phyloP scores from a whole-genome alignment of 2,888 invertebrate species.

The Hymenopus coronatus region DNA sequence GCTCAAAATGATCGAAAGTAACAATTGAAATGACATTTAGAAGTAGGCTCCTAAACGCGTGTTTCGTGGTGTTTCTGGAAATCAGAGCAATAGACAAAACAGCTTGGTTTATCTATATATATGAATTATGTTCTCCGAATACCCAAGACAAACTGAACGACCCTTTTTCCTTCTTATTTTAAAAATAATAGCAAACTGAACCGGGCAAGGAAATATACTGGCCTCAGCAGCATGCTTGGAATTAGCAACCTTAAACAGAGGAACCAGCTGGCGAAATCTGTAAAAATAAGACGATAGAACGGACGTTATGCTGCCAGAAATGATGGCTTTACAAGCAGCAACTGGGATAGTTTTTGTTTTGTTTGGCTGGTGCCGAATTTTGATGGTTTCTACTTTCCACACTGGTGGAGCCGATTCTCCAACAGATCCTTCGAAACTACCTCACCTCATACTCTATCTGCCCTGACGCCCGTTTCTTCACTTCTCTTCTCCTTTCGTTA shows the following conservation, averaged over 20 bases:
- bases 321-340: background rate
- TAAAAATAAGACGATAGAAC: background rate
- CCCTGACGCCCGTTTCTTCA: background rate
- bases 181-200: background rate
- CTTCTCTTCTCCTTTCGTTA: background rate
- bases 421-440: background rate
- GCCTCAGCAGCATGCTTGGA: background rate
- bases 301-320: background rate
- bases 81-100: too few relatives aligned
- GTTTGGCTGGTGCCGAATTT: slow-evolving; percentile 9
- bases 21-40: too few relatives aligned
- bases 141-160: too few relatives aligned
- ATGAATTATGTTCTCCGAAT: too few relatives aligned
- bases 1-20: too few relatives aligned
- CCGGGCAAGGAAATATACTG: background rate
- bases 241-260: background rate
- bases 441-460: background rate
- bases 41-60: too few relatives aligned
- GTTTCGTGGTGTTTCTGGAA: too few relatives aligned
- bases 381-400: background rate
- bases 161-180: too few relatives aligned
- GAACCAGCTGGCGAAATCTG: background rate
- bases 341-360: background rate
- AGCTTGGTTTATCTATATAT: too few relatives aligned
- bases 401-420: background rate